Base-by-base conservation (phyloP, 2,888 invertebrate species). In the Cremastinae sp. region DNA sequence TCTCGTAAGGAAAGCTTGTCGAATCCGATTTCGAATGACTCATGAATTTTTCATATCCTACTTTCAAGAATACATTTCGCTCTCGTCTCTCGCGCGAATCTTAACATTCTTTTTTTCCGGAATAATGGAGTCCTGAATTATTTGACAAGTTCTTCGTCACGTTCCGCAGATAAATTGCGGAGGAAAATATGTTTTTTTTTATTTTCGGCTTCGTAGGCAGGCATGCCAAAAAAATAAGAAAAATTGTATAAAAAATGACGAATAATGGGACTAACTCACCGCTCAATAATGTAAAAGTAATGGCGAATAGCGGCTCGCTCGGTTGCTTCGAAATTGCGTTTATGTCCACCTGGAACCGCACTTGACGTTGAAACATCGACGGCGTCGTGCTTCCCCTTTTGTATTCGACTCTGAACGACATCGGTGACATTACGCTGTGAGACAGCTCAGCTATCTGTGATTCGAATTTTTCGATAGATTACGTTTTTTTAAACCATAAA, bases 361-460 rank as follows among this genome's bases (percentile, higher is more conserved):
- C 98, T 90, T 98, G 98, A 81, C 98, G 92, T 86, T 98, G 97
- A 90, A 98, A 98, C 96, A 98, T 97, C 77, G 97, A 97, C 18
- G 97, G 96, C 66, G 97, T 97, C 80, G 97, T 96, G 51, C 96
- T 96, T 16, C 96, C 97, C 58, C 99, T 92, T 88, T 98, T 97
- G 91, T 99, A 99, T 90, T 99, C 99, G 73, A 99, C 98, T 66
- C 97, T 94, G 91, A 99, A 99, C 41, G 98, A 98, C 93, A 98
- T 98, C 58, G 99, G 98, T 79, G 98, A 98, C 34, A 97, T 94
- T n/a, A 99, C 99, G 86, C 97, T 98, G 91, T 99, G 99, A 54
- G 97, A 97, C 84, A 98, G 90, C 90, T 98, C 98, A 12, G 97
- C 96, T 93, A 98, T 97, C 97, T 97, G 91, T 2, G 90, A 90